Percentiles rank a stretch among this genome's conserved stretches.
These are phyloP conservation scores for Penaeus japonicus DNA, from an alignment of 1,140 invertebrate genomes.

Conservation along the genomic window DNA sequence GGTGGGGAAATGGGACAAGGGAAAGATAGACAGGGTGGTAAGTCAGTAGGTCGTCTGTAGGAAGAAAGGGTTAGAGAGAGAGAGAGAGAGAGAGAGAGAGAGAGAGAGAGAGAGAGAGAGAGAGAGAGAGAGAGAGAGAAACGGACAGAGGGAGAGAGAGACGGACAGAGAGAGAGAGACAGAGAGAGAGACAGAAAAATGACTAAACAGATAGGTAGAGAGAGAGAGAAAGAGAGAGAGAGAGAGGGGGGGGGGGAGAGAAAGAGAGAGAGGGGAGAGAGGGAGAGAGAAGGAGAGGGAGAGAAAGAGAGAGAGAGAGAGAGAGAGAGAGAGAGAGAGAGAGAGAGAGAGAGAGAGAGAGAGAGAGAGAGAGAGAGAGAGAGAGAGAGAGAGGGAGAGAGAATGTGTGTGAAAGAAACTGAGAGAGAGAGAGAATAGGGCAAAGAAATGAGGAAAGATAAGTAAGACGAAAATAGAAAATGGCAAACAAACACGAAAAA, in stretches of 20 bases:
- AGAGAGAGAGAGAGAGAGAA: background rate
- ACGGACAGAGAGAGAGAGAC: background rate
- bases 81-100: background rate
- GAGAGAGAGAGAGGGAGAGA: background rate
- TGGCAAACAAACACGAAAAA: too few relatives aligned
- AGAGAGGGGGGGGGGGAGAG: too few relatives aligned
- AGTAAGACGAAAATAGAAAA: too few relatives aligned
- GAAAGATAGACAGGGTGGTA: too few relatives aligned
- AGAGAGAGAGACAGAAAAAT: background rate
- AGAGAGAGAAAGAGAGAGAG: too few relatives aligned
- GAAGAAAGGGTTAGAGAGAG: background rate
- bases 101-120: background rate
- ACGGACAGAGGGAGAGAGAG: background rate
- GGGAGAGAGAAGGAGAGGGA: background rate
- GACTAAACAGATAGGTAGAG: background rate
- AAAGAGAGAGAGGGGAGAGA: too few relatives aligned
- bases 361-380: conserved; percentile 23
- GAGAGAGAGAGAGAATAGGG: background rate
- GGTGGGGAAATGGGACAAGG: background rate
- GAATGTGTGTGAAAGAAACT: background rate
- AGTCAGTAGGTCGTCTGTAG: background rate
- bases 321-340: conserved; percentile 26
- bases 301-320: background rate
- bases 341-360: conserved; percentile 27
- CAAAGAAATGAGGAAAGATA: background rate